Conservation (phyloP, 2,888 invertebrate species). For the Epistrophe eligans region DNA sequence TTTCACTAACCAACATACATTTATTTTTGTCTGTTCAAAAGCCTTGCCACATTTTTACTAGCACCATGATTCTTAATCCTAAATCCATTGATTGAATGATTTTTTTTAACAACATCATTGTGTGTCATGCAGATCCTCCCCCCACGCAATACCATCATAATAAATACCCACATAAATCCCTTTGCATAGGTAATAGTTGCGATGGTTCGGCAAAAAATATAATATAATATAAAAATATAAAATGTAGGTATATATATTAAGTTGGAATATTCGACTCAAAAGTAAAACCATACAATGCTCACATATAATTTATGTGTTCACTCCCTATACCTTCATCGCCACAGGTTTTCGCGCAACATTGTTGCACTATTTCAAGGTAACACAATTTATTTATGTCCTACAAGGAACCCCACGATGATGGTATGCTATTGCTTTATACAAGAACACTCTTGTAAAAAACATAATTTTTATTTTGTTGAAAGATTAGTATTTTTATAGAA, state of each 20-base stretch:
- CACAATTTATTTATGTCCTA: constrained; percentile 55
- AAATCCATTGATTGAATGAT: constrained; percentile 11
- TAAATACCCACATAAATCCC: constrained; percentile 6
- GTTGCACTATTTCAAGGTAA: constrained; percentile 53
- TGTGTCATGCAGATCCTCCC: neutral
- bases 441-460: neutral
- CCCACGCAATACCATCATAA: constrained; percentile 8
- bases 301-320: constrained; percentile 56
- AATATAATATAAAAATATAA: neutral
- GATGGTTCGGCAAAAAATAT: neutral
- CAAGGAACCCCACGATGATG: constrained; percentile 56
- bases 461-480: neutral
- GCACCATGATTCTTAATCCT: constrained; percentile 10
- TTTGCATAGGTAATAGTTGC: neutral
- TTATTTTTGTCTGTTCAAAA: neutral
- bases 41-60: neutral
- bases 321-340: constrained; percentile 40
- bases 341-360: constrained; percentile 59
- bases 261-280: constrained; percentile 22
- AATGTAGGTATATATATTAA: neutral
- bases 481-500: constrained; percentile 23
- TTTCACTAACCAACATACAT: neutral
- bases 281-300: constrained; percentile 40
- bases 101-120: constrained; percentile 10
- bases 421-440: constrained; percentile 4